phyloP scores from a whole-genome alignment of 2,888 invertebrate genomes.

The Steinernema carpocapsae region DNA sequence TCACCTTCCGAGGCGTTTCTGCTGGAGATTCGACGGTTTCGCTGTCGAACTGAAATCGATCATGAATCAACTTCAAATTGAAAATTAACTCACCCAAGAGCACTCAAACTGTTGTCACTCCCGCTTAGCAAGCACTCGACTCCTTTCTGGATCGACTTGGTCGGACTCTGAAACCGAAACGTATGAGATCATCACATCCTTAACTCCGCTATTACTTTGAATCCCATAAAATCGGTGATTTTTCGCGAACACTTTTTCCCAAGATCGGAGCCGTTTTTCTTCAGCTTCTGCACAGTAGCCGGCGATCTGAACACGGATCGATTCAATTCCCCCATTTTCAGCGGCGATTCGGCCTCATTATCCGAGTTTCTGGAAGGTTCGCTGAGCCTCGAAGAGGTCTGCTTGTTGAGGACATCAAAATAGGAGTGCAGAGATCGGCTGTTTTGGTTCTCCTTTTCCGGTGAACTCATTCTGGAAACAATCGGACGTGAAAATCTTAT shows the following conservation, averaged over 20 bases:
- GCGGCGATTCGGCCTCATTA: not conserved
- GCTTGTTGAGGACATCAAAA: not conserved
- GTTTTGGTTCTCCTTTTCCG: conserved; percentile 24
- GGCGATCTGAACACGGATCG: not conserved
- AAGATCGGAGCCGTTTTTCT: not conserved
- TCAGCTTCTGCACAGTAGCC: not conserved
- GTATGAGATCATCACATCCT: not conserved
- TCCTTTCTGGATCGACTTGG: not conserved
- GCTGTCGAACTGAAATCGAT: conserved; percentile 13
- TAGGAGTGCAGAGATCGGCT: not conserved
- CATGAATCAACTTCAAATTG: not conserved
- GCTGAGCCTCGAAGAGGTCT: not conserved
- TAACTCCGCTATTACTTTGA: not conserved
- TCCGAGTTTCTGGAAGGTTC: conserved; percentile 6
- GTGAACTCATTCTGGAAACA: not conserved
- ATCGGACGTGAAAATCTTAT: too few species aligned
- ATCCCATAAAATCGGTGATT: conserved; percentile 25
- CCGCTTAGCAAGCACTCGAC: too few species aligned
- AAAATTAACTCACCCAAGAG: not conserved
- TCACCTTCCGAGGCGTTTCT: not conserved
- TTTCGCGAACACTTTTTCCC: conserved; percentile 1
- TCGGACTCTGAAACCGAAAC: not conserved
- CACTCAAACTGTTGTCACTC: conserved; percentile 20
- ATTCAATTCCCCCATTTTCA: not conserved
- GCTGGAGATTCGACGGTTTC: not conserved